Evolutionary conservation across 2,797 vertebrate species (phyloP), one percentile per base, ranked within the genome.

Genomic region (Discoglossus pictus): DNA sequence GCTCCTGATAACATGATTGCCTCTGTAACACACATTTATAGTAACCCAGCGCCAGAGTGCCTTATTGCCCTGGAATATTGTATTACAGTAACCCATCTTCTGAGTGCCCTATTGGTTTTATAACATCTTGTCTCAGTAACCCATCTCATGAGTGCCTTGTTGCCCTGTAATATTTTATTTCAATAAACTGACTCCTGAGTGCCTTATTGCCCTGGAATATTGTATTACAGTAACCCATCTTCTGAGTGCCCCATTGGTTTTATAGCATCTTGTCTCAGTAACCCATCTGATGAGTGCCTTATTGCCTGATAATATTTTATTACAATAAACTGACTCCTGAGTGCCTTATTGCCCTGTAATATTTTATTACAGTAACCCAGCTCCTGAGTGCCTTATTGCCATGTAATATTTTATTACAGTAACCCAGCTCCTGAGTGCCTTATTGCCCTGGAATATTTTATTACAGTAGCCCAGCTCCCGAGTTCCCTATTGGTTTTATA

Each of bases 281-380:
- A 31, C 27, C 27, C 27, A 8, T 8, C 27, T 31, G 4, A 4
- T 24, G 35, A 66, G 43, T 42, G 23, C 20, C 24, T 59, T 58
- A 56, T 58, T 66, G 34, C 25, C 53, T 44, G 36, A 18, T 66
- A 46, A 66, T 7, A 15, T 53, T n/a, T 50, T 67, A 40, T 42
- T 67, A 50, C 50, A 44, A 51, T 67, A 58, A 58, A 34, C 54
- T 20, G 10, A 16, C 61, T 44, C 50, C 47, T 53, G 24, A 44
- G 23, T 34, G 23, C 42, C 17, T 53, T 64, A 64, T 53, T 46
- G 17, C 9, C 43, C 17, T 9, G n/a, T n/a, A n/a, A n/a, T 46
- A 6, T 24, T 20, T 55, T 56, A 46, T 48, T 65, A 54, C 50
- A 24, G 42, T 55, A 47, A 65, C 62, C n/a, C 62, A 4, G 42